Base-by-base conservation (phyloP, 2,797 vertebrate species). In the Scomberomorus guttatus region DNA sequence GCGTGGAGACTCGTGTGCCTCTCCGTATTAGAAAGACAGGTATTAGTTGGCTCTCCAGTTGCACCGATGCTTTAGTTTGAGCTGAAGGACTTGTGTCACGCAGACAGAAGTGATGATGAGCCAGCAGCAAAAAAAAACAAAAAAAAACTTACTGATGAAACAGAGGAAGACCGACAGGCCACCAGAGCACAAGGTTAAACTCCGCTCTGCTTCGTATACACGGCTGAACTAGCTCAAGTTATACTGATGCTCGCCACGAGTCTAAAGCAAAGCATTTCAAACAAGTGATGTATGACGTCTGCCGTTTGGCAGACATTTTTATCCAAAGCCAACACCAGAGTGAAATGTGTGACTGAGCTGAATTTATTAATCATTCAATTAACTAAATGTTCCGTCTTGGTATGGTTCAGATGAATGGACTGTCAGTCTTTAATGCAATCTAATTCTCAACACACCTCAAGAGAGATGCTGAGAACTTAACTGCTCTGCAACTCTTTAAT, bases 321-420 rank as follows among this genome's bases (percentile, higher is more conserved):
- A 90, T 94, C 91, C 90, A 90, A 90, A 90, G 92, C 90, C 90
- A 87, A 95, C 93, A 92, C 93, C 94, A 90, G 97, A 97, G 97
- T 98, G 97, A 98, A 98, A 98, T 98, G 97, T 97, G 97, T 97
- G 97, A 96, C 96, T 95, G 96, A 97, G 97, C 97, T 97, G 96
- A 98, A 98, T 98, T 98, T 99, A 98, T 98, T 98, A 98, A 98
- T 98, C 97, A 98, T 98, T 98, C 97, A 98, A 98, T 99, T 98
- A 99, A 96, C 97, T 99, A 97, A 98, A 98, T 97, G 97, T 97
- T 97, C 97, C 95, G 95, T 96, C 96, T 97, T 89, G 91, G 96
- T 97, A 95, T 94, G 95, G 92, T 93, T 87, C 96, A 98, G 97
- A 98, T 97, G 97, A 97, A 99, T 98, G 96, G 96, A 97, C 95